Evolutionary conservation across 2,113 vertebrate genomes (phyloP).

Genomic region (Sceloporus undulatus): DNA sequence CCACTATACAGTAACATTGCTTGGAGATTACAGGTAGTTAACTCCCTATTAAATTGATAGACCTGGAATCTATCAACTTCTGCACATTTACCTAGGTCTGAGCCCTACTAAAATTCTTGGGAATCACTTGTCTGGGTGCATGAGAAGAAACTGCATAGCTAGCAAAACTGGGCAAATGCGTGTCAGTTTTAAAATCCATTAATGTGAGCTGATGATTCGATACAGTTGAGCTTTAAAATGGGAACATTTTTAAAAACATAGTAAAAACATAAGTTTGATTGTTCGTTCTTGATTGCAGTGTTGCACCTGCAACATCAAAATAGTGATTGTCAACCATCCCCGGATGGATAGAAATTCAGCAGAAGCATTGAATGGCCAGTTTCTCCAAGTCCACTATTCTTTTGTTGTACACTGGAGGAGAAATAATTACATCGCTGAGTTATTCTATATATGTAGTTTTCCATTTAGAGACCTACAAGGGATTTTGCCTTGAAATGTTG

Average conservation of each 20-base stretch:
- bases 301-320: neutral
- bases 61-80: too few species aligned
- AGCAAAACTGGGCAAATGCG: neutral
- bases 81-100: too few species aligned
- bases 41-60: too few species aligned
- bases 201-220: rapidly evolving
- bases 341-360: neutral
- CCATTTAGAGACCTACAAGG: constrained; percentile 35
- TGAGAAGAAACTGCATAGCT: neutral
- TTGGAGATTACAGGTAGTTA: too few species aligned
- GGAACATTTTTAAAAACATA: neutral
- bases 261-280: too few species aligned
- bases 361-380: constrained; percentile 22
- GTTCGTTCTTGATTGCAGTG: rapidly evolving
- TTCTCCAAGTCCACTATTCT: neutral
- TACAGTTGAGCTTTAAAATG: neutral
- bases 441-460: constrained; percentile 49
- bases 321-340: neutral
- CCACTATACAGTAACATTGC: too few species aligned
- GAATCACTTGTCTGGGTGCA: neutral
- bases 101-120: neutral
- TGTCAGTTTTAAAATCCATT: neutral
- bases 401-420: constrained; percentile 65
- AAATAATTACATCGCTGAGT: constrained; percentile 61
- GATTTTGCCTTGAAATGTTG: constrained; percentile 47